Percentiles rank a stretch among this genome's conserved stretches.
phyloP scores from a whole-genome alignment of 2,888 invertebrate genomes.

The Drosophila merina region DNA sequence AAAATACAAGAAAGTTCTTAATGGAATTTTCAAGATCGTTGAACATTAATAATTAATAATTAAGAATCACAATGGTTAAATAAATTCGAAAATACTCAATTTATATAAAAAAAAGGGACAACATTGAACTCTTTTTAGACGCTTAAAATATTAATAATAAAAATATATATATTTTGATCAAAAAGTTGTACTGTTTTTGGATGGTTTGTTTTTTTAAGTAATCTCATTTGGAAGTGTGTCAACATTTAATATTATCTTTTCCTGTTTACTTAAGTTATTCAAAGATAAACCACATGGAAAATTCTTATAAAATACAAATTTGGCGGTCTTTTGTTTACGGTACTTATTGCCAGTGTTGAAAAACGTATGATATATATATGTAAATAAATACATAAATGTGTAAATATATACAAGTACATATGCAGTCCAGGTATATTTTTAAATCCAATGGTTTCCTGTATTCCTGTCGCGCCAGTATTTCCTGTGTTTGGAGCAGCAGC shows the following conservation, averaged over 20 bases:
- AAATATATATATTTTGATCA: not conserved
- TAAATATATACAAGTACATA: not conserved
- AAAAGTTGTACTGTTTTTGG: not conserved
- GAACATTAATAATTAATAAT: not conserved
- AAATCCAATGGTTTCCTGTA: not conserved
- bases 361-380: not conserved
- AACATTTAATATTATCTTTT: no score
- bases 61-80: not conserved
- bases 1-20: not conserved
- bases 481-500: not conserved
- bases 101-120: not conserved
- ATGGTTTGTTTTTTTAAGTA: not conserved
- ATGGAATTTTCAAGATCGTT: not conserved
- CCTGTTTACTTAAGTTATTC: no score
- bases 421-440: not conserved
- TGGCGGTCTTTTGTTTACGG: not conserved
- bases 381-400: not conserved
- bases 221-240: not conserved
- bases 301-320: not conserved
- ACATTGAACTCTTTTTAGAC: not conserved
- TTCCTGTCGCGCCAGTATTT: constrained; percentile 1
- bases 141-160: not conserved
- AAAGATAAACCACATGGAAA: no score
- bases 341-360: not conserved
- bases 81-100: not conserved